phyloP scores from a whole-genome alignment of 2,888 invertebrate genomes.

The Amorpha juglandis region DNA sequence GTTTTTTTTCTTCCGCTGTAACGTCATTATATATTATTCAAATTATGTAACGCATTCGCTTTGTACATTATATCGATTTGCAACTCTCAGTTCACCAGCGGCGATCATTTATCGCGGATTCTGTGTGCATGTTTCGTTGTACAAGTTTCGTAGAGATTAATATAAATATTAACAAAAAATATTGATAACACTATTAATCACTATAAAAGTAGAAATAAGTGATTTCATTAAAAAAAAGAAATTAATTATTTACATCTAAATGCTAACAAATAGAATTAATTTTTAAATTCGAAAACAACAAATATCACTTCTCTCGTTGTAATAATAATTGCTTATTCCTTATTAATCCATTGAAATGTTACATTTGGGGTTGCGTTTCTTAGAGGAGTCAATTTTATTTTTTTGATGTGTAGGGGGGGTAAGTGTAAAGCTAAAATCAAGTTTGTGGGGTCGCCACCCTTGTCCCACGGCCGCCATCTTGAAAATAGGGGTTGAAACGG shows the following conservation, averaged over 20 bases:
- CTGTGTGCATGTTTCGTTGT: not conserved
- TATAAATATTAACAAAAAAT: not conserved
- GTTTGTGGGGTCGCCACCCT: no score
- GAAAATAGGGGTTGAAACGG: no score
- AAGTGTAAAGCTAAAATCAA: no score
- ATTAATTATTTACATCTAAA: not conserved
- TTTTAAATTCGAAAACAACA: not conserved
- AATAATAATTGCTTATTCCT: no score
- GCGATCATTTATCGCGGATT: constrained; percentile 1
- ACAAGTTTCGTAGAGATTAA: not conserved
- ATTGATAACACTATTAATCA: not conserved
- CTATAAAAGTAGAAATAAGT: not conserved
- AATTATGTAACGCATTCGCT: constrained; percentile 24
- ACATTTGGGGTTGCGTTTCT: no score
- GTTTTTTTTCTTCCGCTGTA: constrained; percentile 35
- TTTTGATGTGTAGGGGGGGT: no score
- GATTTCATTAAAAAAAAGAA: not conserved
- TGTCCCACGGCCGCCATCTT: no score
- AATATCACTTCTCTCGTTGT: not conserved
- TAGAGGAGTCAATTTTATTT: no score
- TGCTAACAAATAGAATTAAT: not conserved
- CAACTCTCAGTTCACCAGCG: constrained; percentile 6
- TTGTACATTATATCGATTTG: constrained; percentile 20
- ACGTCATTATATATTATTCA: constrained; percentile 22
- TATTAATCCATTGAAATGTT: no score